Base-by-base conservation (phyloP, 2,888 invertebrate species). In the Syrista parreyssii region DNA sequence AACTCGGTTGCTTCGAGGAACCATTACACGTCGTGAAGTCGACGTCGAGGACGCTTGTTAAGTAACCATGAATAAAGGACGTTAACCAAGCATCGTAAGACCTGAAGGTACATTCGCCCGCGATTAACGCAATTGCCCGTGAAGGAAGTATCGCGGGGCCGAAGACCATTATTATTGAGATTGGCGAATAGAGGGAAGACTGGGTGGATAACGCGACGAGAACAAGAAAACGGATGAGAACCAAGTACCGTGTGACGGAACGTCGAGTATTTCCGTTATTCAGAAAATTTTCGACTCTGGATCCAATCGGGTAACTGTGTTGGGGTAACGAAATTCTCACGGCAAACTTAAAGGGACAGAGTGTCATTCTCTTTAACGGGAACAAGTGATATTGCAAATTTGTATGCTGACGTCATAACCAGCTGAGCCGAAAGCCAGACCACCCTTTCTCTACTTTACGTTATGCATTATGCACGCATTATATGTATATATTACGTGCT, bases 371-470 rank as follows among this genome's bases (percentile, higher is more conserved):
- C 80, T 82, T 87, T 86, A 87, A 87, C 83, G 87, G 75, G 82
- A 82, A 79, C 79, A 77, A 80, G 78, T 82, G 83, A 83, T 86
- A 86, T 85, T 80, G 76, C 40, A 78, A 86, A 85, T 86, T 85
- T 82, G 84, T 80, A 80, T 82, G 79, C 73, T 72, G 76, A 75
- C 83, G 80, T 82, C 84, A 82, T 75, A 79, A 78, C 76, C 84
- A 86, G 84, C 84, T 83, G 86, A 84, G 84, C 82, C 82, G 81
- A 75, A 79, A 77, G 83, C 87, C 87, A 85, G 83, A 81, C 76
- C 76, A 75, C 76, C 74, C 76, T 73, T 33, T 76, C 55, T 76
- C 34, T 34, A 71, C 30, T 81, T 85, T 85, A 83, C 82, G 79
- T 80, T 79, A 82, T 87, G 84, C 85, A 85, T 86, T 85, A 85